Evolutionary conservation across 2,888 invertebrate species (phyloP).

Genomic region (Loripinus fragilis): DNA sequence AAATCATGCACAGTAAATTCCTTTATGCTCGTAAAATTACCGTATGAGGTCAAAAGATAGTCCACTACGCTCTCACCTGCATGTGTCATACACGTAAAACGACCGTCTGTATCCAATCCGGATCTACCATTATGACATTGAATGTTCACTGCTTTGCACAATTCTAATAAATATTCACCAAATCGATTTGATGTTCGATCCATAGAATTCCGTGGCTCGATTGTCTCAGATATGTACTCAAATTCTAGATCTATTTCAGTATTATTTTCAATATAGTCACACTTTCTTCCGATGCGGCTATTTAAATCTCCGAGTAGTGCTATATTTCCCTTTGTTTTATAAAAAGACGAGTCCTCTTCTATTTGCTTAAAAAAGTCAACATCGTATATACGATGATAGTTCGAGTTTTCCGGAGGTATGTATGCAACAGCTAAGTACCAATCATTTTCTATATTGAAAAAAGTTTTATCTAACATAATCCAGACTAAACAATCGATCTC

Average conservation of each 20-base stretch:
- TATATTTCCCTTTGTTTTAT: slow-evolving; percentile 5
- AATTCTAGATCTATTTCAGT: neutral
- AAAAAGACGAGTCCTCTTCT: slow-evolving; percentile 13
- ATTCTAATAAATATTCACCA: slow-evolving; percentile 20
- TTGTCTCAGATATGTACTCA: neutral
- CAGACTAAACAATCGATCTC: neutral
- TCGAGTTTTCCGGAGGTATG: neutral
- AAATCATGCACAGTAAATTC: too few relatives aligned
- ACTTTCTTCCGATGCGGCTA: slow-evolving; percentile 12
- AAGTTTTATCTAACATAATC: neutral
- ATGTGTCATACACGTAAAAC: too few relatives aligned
- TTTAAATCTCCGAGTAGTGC: slow-evolving; percentile 25
- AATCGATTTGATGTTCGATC: slow-evolving; percentile 22
- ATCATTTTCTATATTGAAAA: neutral
- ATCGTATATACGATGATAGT: slow-evolving; percentile 4
- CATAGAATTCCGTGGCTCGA: neutral
- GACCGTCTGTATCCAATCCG: neutral
- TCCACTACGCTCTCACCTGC: too few relatives aligned
- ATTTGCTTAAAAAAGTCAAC: slow-evolving; percentile 15
- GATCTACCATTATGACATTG: slow-evolving; percentile 15
- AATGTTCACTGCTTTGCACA: too few relatives aligned
- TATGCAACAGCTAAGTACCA: neutral
- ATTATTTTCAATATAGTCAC: slow-evolving; percentile 7
- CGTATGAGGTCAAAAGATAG: too few relatives aligned
- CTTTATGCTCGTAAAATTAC: too few relatives aligned